Evolutionary conservation across 1,140 invertebrate genomes (phyloP).

Genomic region (Nilaparvata lugens): DNA sequence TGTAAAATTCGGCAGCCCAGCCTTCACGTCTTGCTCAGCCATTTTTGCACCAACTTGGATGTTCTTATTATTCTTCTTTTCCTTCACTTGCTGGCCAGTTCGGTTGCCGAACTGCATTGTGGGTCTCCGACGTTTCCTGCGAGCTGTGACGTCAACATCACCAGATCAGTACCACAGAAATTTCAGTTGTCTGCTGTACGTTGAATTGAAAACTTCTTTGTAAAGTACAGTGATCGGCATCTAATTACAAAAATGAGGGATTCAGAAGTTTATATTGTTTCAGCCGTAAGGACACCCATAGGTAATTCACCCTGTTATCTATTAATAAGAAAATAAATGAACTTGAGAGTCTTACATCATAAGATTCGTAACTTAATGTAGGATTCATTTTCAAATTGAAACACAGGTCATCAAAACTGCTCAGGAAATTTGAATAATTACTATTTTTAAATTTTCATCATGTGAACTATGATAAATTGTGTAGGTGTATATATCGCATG

Average conservation of each 20-base stretch:
- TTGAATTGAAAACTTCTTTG: background rate
- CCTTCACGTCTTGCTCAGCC: slow-evolving; percentile 48
- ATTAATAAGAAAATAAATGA: too few species aligned
- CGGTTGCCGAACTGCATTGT: slow-evolving; percentile 19
- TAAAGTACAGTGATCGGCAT: too few species aligned
- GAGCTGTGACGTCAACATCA: background rate
- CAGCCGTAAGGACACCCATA: slow-evolving; percentile 55
- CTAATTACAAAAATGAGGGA: background rate
- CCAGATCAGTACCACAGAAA: background rate
- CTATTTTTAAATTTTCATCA: too few species aligned
- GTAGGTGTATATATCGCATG: too few species aligned
- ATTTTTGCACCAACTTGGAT: slow-evolving; percentile 45
- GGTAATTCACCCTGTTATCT: slow-evolving; percentile 37
- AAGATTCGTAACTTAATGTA: too few species aligned
- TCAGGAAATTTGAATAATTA: too few species aligned
- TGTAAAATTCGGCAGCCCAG: slow-evolving; percentile 43
- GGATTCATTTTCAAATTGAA: too few species aligned
- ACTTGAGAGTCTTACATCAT: too few species aligned
- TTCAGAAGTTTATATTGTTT: slow-evolving; percentile 49
- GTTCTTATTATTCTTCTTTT: too few species aligned
- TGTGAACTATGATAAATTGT: too few species aligned
- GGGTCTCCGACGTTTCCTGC: slow-evolving; percentile 2
- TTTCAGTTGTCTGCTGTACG: slow-evolving; percentile 5
- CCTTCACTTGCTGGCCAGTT: too few species aligned
- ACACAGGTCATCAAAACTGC: too few species aligned